phyloP scores from a whole-genome alignment of 1,140 invertebrate species.

The Prorops nasuta region DNA sequence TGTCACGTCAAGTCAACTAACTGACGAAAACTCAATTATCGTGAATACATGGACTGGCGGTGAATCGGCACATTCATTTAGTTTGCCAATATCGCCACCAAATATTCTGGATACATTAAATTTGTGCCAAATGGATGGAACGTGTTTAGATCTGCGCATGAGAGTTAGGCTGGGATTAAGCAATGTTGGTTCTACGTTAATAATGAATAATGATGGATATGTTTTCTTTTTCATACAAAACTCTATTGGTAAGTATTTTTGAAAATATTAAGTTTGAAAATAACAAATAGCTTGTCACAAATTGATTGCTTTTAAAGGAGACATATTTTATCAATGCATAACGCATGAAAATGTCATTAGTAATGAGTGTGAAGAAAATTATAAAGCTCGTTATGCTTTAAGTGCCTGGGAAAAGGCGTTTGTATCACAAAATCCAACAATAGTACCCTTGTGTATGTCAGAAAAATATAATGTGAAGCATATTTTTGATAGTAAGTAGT shows the following conservation, averaged over 20 bases:
- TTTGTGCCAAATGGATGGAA: conserved; percentile 35
- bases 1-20: conserved; percentile 38
- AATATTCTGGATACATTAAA: conserved; percentile 38
- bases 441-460: conserved; percentile 34
- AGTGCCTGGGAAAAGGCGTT: conserved; percentile 39
- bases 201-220: conserved; percentile 19
- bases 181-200: conserved; percentile 38
- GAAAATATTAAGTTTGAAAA: too few species aligned
- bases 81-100: conserved; percentile 40
- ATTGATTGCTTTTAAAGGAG: conserved; percentile 26
- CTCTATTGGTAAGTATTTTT: conserved; percentile 38
- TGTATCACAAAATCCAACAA: conserved; percentile 14
- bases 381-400: conserved; percentile 32
- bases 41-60: conserved; percentile 43
- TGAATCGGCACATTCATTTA: conserved; percentile 33
- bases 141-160: conserved; percentile 43
- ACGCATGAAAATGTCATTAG: conserved; percentile 33
- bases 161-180: conserved; percentile 38
- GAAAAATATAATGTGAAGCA: conserved; percentile 33
- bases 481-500: conserved; percentile 31
- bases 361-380: conserved; percentile 35
- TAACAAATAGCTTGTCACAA: too few species aligned
- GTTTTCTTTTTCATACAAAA: conserved; percentile 43
- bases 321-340: conserved; percentile 51
- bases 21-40: conserved; percentile 39